phyloP scores from a whole-genome alignment of 2,797 vertebrate genomes.

The Sparidentex hasta region DNA sequence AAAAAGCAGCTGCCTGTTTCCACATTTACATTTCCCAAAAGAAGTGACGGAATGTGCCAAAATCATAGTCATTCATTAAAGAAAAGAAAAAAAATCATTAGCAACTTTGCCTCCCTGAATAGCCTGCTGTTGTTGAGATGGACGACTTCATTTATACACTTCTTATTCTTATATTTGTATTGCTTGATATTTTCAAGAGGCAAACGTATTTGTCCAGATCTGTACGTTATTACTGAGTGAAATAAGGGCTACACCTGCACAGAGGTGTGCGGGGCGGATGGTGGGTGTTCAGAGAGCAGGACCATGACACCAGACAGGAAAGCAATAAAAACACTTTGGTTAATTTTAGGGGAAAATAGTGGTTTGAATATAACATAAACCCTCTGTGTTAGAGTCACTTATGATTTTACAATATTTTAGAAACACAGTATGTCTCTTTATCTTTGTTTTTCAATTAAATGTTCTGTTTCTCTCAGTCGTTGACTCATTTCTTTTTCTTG shows the following conservation, averaged over 20 bases:
- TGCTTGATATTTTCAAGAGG: background rate
- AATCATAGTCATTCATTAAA: conserved; percentile 12
- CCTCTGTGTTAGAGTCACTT: background rate
- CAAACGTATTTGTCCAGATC: background rate
- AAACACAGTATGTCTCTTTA: too few species aligned
- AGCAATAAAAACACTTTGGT: background rate
- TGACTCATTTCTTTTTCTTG: too few species aligned
- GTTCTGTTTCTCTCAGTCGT: too few species aligned
- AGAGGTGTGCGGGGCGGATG: background rate
- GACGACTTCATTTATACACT: background rate
- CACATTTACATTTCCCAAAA: conserved; percentile 10
- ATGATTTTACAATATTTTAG: background rate
- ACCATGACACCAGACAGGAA: background rate
- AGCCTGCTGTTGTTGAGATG: conserved; percentile 14
- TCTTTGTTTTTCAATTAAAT: too few species aligned
- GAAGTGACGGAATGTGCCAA: background rate
- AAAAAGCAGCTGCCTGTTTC: conserved; percentile 23
- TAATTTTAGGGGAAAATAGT: background rate
- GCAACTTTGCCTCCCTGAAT: conserved; percentile 15
- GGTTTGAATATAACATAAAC: background rate
- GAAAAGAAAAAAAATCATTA: conserved; percentile 10
- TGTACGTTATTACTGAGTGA: background rate
- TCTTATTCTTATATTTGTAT: conserved; percentile 13
- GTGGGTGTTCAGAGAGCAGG: background rate
- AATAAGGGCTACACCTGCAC: background rate